Evolutionary conservation across 2,113 vertebrate species (phyloP).

Genomic region (Alosa alosa): DNA sequence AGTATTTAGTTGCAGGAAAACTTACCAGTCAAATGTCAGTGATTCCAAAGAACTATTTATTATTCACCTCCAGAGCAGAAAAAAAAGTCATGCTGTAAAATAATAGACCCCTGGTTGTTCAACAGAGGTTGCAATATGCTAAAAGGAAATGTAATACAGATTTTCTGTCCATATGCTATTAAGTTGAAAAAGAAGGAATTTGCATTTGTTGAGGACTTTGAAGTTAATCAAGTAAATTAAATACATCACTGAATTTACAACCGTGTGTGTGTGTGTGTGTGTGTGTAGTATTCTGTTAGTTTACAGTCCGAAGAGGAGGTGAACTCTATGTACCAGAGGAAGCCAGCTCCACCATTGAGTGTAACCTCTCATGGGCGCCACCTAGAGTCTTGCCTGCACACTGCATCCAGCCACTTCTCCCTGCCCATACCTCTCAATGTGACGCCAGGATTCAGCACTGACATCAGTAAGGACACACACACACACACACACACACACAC

Average conservation of each 20-base stretch:
- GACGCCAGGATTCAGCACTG: constrained; percentile 91
- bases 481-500: neutral
- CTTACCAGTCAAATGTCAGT: neutral
- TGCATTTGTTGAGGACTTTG: neutral
- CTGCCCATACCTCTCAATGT: constrained; percentile 92
- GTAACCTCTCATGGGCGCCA: constrained; percentile 87
- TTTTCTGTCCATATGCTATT: neutral
- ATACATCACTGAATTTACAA: neutral
- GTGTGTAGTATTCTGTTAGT: constrained; percentile 87
- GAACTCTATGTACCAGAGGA: constrained; percentile 84
- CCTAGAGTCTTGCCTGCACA: constrained; percentile 95
- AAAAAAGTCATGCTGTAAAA: neutral
- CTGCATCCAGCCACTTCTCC: constrained; percentile 89
- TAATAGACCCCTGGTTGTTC: neutral
- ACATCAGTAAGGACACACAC: constrained; percentile 76
- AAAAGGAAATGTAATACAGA: too few species aligned
- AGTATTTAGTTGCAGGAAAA: neutral
- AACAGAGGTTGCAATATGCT: neutral
- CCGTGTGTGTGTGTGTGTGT: neutral
- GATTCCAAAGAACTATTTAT: neutral
- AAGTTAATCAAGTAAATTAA: neutral
- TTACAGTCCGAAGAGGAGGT: constrained; percentile 93
- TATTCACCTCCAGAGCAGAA: neutral
- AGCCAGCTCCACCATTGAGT: constrained; percentile 74
- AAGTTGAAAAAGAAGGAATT: neutral